Evolutionary conservation across 2,888 invertebrate genomes (phyloP).

Genomic region (Eledone cirrhosa): DNA sequence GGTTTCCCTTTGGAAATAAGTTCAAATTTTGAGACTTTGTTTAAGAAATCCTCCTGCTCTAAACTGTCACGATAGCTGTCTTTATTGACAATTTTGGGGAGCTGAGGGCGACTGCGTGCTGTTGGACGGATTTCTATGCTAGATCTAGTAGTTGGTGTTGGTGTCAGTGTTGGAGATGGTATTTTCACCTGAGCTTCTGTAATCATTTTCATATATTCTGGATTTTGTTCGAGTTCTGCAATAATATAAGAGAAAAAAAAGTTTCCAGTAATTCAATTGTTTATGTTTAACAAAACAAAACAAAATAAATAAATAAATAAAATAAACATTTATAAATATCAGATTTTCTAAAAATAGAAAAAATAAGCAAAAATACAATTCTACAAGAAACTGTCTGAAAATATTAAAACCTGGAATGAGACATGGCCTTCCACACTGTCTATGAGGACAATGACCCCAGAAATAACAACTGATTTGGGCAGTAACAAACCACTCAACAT

Average conservation of each 20-base stretch:
- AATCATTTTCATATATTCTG: conserved; percentile 58
- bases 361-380: no score
- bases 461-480: no score
- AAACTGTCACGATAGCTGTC: conserved; percentile 43
- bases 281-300: no score
- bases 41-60: conserved; percentile 74
- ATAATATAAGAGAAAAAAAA: conserved; percentile 24
- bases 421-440: no score
- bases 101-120: conserved; percentile 31
- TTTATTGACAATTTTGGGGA: conserved; percentile 28
- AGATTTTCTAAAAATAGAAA: no score
- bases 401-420: no score
- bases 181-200: conserved; percentile 43
- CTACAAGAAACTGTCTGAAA: no score
- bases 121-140: background rate
- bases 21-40: conserved; percentile 82
- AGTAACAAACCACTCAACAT: no score
- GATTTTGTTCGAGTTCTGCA: conserved; percentile 56
- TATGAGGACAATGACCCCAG: no score
- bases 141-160: background rate
- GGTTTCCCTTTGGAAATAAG: conserved; percentile 52
- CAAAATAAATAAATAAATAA: no score
- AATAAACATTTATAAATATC: no score
- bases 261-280: no score
- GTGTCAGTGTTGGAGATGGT: background rate